Evolutionary conservation across 1,140 invertebrate species (phyloP).

Genomic region (Dolichoris vasculosae): DNA sequence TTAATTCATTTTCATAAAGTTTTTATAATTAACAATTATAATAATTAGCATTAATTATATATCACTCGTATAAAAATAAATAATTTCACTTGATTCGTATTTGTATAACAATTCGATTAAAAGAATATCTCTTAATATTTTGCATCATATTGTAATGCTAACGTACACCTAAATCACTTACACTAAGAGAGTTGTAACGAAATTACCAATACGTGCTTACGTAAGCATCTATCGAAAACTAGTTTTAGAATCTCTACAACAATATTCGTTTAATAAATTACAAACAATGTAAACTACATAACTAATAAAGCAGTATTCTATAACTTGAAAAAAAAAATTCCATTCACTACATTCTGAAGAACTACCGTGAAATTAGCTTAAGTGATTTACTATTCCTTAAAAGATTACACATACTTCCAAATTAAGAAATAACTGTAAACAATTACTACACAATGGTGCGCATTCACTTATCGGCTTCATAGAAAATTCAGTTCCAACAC

Average conservation of each 20-base stretch:
- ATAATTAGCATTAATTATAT: no score
- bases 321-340: not conserved
- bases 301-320: not conserved
- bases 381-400: not conserved
- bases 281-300: not conserved
- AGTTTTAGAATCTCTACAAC: not conserved
- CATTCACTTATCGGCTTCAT: not conserved
- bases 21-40: no score
- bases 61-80: no score
- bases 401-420: not conserved
- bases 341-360: not conserved
- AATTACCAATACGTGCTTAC: not conserved
- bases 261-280: not conserved
- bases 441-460: not conserved
- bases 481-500: not conserved
- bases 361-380: not conserved
- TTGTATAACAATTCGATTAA: no score
- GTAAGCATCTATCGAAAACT: not conserved
- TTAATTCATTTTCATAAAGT: no score
- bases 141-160: not conserved
- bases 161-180: not conserved
- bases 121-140: not conserved
- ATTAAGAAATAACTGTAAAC: constrained; percentile 7
- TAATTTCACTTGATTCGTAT: no score
- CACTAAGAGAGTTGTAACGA: not conserved